phyloP scores from a whole-genome alignment of 1,140 invertebrate genomes.

The Antheraea pernyi region DNA sequence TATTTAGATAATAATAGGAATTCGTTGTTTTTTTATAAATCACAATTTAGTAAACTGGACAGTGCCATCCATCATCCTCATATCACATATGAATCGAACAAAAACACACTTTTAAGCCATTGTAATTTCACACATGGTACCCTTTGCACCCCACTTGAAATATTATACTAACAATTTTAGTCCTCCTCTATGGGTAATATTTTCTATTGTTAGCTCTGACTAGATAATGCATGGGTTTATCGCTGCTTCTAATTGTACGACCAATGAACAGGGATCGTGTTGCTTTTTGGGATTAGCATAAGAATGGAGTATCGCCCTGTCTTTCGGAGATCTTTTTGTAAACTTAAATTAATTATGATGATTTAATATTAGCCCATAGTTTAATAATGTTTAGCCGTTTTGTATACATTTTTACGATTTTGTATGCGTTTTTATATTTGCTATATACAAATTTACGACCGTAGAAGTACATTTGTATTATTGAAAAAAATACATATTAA shows the following conservation, averaged over 20 bases:
- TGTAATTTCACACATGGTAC: slow-evolving; percentile 72
- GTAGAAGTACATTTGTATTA: no score
- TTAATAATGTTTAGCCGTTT: not conserved
- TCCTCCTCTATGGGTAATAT: slow-evolving; percentile 60
- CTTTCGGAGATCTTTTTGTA: slow-evolving; percentile 42
- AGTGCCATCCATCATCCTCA: slow-evolving; percentile 52
- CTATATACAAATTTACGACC: no score
- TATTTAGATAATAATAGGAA: slow-evolving; percentile 1
- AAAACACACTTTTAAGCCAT: slow-evolving; percentile 61
- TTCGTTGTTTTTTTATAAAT: not conserved
- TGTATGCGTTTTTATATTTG: no score
- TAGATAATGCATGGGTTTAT: slow-evolving; percentile 77
- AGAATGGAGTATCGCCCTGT: slow-evolving; percentile 45
- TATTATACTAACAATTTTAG: slow-evolving; percentile 73
- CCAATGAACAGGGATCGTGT: slow-evolving; percentile 69
- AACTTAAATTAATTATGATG: slow-evolving; percentile 67
- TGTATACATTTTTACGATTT: not conserved
- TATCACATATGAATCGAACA: slow-evolving; percentile 40
- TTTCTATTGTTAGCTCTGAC: slow-evolving; percentile 64
- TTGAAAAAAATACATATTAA: no score
- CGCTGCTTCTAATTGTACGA: slow-evolving; percentile 63
- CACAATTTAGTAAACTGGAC: slow-evolving; percentile 18
- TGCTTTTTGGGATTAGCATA: slow-evolving; percentile 63
- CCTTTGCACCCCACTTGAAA: slow-evolving; percentile 65
- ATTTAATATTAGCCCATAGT: slow-evolving; percentile 31